Evolutionary conservation across 2,888 invertebrate genomes (phyloP).

Genomic region (Dicyrtomina minuta): DNA sequence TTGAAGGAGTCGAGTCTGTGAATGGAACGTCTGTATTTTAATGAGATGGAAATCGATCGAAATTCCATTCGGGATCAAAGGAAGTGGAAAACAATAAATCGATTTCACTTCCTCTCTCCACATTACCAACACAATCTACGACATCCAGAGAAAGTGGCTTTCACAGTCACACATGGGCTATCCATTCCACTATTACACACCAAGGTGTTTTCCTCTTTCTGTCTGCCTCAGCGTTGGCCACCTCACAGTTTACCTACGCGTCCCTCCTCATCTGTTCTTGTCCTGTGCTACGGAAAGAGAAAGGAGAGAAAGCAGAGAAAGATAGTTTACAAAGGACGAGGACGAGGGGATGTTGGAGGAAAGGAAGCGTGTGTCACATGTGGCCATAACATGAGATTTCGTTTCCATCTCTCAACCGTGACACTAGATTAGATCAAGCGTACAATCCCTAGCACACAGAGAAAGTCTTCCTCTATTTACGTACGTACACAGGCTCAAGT

Average conservation of each 20-base stretch:
- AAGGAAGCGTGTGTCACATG: not conserved
- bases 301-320: too few relatives aligned
- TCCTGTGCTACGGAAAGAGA: too few relatives aligned
- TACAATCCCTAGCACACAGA: not conserved
- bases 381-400: not conserved
- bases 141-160: not conserved
- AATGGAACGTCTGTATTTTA: slow-evolving; percentile 33
- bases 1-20: not conserved
- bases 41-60: slow-evolving; percentile 49
- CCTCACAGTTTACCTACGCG: not conserved
- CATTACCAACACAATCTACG: not conserved
- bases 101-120: slow-evolving; percentile 15
- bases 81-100: slow-evolving; percentile 22
- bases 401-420: slow-evolving; percentile 4
- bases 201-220: not conserved
- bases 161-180: not conserved
- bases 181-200: not conserved
- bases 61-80: slow-evolving; percentile 40
- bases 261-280: not conserved
- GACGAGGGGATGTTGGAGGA: too few relatives aligned
- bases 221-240: too few relatives aligned
- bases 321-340: too few relatives aligned
- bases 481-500: not conserved
- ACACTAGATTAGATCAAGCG: not conserved
- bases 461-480: not conserved